Base-by-base conservation (phyloP, 2,888 invertebrate genomes). In the Leucophenga maculata region DNA sequence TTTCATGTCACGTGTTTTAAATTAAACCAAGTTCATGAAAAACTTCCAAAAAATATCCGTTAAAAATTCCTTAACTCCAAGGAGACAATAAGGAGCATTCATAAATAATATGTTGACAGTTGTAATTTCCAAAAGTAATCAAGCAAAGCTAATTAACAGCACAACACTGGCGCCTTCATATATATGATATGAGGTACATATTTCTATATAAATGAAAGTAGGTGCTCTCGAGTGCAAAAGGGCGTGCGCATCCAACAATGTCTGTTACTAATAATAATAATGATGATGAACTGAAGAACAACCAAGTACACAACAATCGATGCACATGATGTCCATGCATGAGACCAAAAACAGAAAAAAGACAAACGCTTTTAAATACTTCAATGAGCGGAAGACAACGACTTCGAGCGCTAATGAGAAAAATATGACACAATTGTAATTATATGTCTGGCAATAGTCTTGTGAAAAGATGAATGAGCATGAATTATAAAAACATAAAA, bases 31-130 rank as follows among this genome's bases (percentile, higher is more conserved):
- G 26, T 26, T 26, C 4, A 26, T 26, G 26, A 39, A 39, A 8
- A 39, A 39, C 3, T 6, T 39, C 8, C 11, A 11, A 39, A 39
- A 39, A 39, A 39, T 39, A 8, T 39, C 39, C 39, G 39, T 39
- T 39, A 39, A 39, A 39, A 39, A 39, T 39, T 39, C 39, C 32
- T 39, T 39, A 8, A 39, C 39, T 39, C 39, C 39, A 39, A 8
- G 39, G 39, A 39, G 3, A 9, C 39, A 39, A 39, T 14, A 26
- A 50, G 13, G 6, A 22, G 13, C 16, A 60, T 16, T 18, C 8
- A 81, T 85, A 85, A 85, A 82, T 82, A 85, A 81, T 75, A 73
- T 72, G 85, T 75, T 84, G 82, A 82, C 85, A 85, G 83, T 83
- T 81, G 78, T 85, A 83, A 82, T 82, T 84, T 85, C 78, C 70